Evolutionary conservation across 2,888 invertebrate species (phyloP), one percentile per base, ranked within the genome.

Genomic region (Chaetoderma sp.): DNA sequence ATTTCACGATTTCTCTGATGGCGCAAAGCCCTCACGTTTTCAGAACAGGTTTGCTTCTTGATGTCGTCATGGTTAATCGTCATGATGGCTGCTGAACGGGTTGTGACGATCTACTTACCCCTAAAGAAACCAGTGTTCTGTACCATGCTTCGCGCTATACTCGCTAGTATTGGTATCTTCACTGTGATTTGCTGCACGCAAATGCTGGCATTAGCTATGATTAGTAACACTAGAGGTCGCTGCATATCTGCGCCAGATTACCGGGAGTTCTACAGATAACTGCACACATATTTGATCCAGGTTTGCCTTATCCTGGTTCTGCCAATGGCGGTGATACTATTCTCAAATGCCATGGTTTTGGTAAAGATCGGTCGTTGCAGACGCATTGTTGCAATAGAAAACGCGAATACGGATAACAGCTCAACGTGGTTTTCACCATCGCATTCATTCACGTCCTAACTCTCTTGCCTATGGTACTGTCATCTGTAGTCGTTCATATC

Each of bases 31-130:
- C 61, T 71, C 60, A 57, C 66, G 28, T 76, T 75, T 50, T 42
- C 61, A 5, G 68, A 69, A 47, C 65, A 69, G 58, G 65, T 72
- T 16, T 72, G 71, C 59, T 75, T 68, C 61, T 60, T 75, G 27
- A 75, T 75, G 73, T 72, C 73, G 13, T 60, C 64, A 4, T 75
- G 74, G 73, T 57, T 73, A 16, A 65, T 73, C 2, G 70, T 75
- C 10, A 73, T 73, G 52, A 65, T 76, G 63, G 68, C 76, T 2
- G 10, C 68, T 18, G 76, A 76, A 44, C 58, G 76, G 16, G 72
- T 70, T 55, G 58, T 75, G 32, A 71, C 71, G 21, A 68, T 75
- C 36, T 65, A 68, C 44, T 69, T 63, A 33, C 75, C 75, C 3
- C 63, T 74, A 54, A 68, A 61, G 58, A 71, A 71, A 59, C 60